Conservation (phyloP, 2,797 vertebrate genomes). For the Pseudomugil tenellus region DNA sequence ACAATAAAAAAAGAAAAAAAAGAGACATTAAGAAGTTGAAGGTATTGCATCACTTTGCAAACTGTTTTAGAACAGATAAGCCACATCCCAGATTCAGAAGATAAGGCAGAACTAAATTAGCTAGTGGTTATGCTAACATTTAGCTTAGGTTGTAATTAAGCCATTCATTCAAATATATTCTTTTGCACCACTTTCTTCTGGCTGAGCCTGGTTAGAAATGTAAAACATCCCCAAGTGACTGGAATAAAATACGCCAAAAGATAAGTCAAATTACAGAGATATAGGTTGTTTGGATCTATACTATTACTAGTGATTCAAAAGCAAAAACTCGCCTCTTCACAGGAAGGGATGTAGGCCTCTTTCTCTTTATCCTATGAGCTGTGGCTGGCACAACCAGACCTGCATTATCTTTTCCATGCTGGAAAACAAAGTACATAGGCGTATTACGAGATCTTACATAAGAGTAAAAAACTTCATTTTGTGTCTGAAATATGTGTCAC, state of each 20-base stretch:
- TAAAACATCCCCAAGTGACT: conserved; percentile 11
- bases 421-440: conserved; percentile 73
- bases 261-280: not conserved
- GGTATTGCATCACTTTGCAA: conserved; percentile 56
- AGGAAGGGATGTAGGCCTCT: conserved; percentile 35
- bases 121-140: conserved; percentile 26
- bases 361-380: conserved; percentile 63
- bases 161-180: conserved; percentile 33
- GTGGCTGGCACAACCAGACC: conserved; percentile 65
- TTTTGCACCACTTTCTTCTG: conserved; percentile 26
- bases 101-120: conserved; percentile 15
- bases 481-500: conserved; percentile 82
- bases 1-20: conserved; percentile 44
- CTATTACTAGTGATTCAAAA: not conserved
- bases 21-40: conserved; percentile 61
- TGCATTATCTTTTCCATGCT: conserved; percentile 66
- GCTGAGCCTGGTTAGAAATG: conserved; percentile 25
- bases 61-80: conserved; percentile 46
- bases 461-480: conserved; percentile 85
- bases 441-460: conserved; percentile 77
- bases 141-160: conserved; percentile 30
- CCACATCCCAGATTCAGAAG: conserved; percentile 5
- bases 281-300: not conserved
- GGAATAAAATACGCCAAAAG: conserved; percentile 25
- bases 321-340: conserved; percentile 4